phyloP scores from a whole-genome alignment of 2,113 vertebrate species.

The Callospermophilus lateralis region DNA sequence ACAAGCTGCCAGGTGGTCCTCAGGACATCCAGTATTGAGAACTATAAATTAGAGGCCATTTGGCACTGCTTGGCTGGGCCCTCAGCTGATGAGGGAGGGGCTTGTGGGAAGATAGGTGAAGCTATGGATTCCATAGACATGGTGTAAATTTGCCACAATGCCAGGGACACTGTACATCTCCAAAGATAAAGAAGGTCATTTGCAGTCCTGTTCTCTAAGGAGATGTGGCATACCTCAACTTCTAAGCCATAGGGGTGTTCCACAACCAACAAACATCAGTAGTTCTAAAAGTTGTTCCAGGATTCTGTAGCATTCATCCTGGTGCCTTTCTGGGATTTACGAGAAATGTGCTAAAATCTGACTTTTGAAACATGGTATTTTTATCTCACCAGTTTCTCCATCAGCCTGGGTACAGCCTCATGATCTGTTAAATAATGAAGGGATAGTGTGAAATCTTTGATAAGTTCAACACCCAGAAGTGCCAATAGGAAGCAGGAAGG shows the following conservation, averaged over 20 bases:
- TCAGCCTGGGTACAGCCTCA: not conserved
- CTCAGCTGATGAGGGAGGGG: not conserved
- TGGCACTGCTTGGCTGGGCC: not conserved
- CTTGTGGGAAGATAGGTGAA: too few relatives aligned
- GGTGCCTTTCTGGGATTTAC: not conserved
- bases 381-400: not conserved
- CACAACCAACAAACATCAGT: not conserved
- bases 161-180: not conserved
- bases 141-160: not conserved
- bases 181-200: not conserved
- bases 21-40: not conserved
- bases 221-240: not conserved
- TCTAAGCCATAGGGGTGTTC: too few relatives aligned
- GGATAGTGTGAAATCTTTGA: not conserved
- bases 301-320: not conserved
- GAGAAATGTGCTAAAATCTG: not conserved
- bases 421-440: not conserved
- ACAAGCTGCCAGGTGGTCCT: not conserved
- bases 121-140: accelerated
- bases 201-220: too few relatives aligned
- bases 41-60: accelerated
- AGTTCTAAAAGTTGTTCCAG: not conserved
- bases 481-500: accelerated
- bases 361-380: not conserved
- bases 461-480: accelerated